Evolutionary conservation across 2,113 vertebrate genomes (phyloP).

Genomic region (Meles meles): DNA sequence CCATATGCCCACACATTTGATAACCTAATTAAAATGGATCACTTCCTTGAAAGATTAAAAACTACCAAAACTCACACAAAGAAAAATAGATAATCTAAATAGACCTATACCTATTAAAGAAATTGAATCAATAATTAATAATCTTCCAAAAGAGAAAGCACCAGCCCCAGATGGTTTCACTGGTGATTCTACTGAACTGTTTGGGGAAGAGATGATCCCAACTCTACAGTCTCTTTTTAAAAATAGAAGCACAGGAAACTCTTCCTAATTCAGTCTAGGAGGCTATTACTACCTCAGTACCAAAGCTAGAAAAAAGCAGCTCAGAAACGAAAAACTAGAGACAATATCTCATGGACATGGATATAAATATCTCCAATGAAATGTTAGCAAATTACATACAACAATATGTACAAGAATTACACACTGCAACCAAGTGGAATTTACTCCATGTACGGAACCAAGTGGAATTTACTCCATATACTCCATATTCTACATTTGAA

Average conservation of each 20-base stretch:
- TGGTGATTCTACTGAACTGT: neutral
- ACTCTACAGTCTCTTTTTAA: neutral
- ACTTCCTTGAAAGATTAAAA: neutral
- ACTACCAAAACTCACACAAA: neutral
- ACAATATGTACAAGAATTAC: neutral
- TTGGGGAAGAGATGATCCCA: neutral
- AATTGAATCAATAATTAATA: neutral
- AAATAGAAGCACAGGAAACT: neutral
- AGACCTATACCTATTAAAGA: neutral
- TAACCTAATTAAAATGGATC: neutral
- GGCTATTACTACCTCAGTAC: neutral
- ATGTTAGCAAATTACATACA: neutral
- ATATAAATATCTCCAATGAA: neutral
- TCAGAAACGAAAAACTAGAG: neutral
- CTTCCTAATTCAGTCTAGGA: neutral
- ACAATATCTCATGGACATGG: neutral
- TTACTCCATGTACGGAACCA: neutral
- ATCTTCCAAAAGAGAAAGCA: neutral
- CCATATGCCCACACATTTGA: neutral
- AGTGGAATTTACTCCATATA: neutral
- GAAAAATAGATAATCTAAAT: neutral
- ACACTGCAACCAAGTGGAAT: neutral
- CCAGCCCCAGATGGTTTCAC: neutral
- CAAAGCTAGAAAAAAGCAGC: neutral
- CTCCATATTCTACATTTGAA: neutral